Evolutionary conservation across 2,888 invertebrate genomes (phyloP), one percentile per base, ranked within the genome.

Genomic region (Pediacus dermestoides): DNA sequence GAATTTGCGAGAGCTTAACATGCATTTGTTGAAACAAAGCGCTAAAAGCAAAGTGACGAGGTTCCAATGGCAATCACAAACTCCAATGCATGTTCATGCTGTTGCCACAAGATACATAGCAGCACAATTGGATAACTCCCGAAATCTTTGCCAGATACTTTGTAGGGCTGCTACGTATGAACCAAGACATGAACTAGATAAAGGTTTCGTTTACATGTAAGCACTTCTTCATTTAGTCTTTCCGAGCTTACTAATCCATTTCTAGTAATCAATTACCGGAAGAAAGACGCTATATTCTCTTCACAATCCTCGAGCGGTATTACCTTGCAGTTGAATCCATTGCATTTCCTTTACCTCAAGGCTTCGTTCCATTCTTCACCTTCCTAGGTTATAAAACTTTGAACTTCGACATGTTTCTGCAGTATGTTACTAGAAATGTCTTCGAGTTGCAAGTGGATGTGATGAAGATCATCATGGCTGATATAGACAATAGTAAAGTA

Each of bases 381-480:
- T 89, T 87, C 67, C 74, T 92, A 35, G 91, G 88, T 1, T 88
- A 88, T 68, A 76, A 84, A 53, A 81, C 86, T 13, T 70, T 91
- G 47, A 77, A 80, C 15, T 87, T 85, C 67, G 77, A 83, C 47
- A 78, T 82, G 63, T 92, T 92, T 67, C 67, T 88, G 55, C 90
- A 90, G 67, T 89, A 90, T 66, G 83, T 89, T 38, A 82, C 85
- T 53, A 75, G 85, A 55, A 85, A 87, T 62, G 88, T 90, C 26
- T 84, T 92, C 53, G 88, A 89, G 60, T 70, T 92, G 48, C 91
- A 90, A 71, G 85, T 89, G 14, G 90, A 90, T 61, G 88, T 89
- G 1, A 82, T 88, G 74, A 89, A 89, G 72, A 78, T 81, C 25
- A 88, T 90, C 45, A 80, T 90, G 65, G 25, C 36, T 73, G 76